Base-by-base conservation (phyloP, 2,888 invertebrate species). In the Nasonia oneida region DNA sequence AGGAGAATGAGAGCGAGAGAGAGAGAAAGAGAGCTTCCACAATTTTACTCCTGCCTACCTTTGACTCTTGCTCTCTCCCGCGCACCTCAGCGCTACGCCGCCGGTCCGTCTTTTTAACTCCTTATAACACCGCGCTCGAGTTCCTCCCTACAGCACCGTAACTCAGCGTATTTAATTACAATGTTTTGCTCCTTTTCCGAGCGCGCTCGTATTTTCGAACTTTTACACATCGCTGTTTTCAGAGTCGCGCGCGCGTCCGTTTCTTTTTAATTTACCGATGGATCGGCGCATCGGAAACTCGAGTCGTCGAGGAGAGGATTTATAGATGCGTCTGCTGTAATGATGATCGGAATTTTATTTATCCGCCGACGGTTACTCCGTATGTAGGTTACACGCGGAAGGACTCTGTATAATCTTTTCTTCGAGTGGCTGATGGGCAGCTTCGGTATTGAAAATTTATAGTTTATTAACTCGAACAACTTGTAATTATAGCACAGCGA, bases 101-200 rank as follows among this genome's bases (percentile, higher is more conserved):
- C 61, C 67, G 78, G 57, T 77, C 42, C 75, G 74, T 79, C 79
- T 80, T 80, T 80, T 83, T 83, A 79, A 61, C 86, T 86, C 82
- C 83, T 78, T 85, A 5, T 61, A 74, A 53, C 78, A 61, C 15
- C 84, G 75, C 73, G 77, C 87, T 78, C 86, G 76, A 61, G 78
- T 33, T 71, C 37, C 74, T 81, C 85, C 86, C 39, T 86, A 81
- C 87, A 4, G 37, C 37, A 87, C 88, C 88, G 89, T 91, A 90
- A 91, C 89, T 91, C 90, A 89, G 89, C 90, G 89, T 91, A 91
- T 92, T 92, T 92, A 91, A 91, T 92, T 90, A 86, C 77, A 91
- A 91, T 90, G 89, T 90, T 90, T 90, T 90, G 88, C 89, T 89
- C 88, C 86, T 88, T 89, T 88, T 89, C 87, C 80, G 61, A 83